Evolutionary conservation across 2,113 vertebrate species (phyloP), one percentile per base, ranked within the genome.

Genomic region (Phalacrocorax pelagicus): DNA sequence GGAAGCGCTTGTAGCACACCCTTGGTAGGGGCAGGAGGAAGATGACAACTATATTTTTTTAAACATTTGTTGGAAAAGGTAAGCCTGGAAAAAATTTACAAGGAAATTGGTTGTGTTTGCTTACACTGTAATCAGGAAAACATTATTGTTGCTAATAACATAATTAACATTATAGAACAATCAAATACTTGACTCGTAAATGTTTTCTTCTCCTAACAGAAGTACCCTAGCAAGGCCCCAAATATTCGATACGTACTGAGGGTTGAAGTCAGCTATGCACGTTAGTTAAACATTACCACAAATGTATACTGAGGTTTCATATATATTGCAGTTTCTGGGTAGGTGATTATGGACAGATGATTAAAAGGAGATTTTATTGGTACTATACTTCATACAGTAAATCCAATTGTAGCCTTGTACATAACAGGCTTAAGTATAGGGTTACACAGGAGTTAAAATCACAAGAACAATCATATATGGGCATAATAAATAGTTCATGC

Each of bases 171-270:
- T 47, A 81, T 3, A 74, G 26, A 65, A 26, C 15, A 81, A 46
- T 30, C 9, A 69, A 61, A 87, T 38, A 32, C 5, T 66, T 72
- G 26, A 82, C 21, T 70, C 7, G 17, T 16, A 63, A 40, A 30
- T 67, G 4, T 57, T 70, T 69, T 57, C 19, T 29, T 61, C 22
- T 80, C 26, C 18, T 57, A 70, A n/a, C 1, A 66, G 29, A 92
- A 57, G 9, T 51, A 70, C 2, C 3, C 1, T 51, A 74, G 5
- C 5, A 78, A 79, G 36, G 11, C 5, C 59, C 5, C 36, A 73
- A 5, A 34, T 81, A 78, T 61, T 70, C 61, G 11, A 16, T 15
- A 90, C 22, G 3, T 38, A 69, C 12, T 51, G 12, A 0, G 0
- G 14, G 13, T 27, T 2, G 27, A 52, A 79, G 58, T 30, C 26